A percentile compares a stretch with the other conserved stretches of the same genome.
These are phyloP conservation scores for Drosophila ochracea DNA, from an alignment of 2,888 invertebrate genomes.

Conservation along the genomic window DNA sequence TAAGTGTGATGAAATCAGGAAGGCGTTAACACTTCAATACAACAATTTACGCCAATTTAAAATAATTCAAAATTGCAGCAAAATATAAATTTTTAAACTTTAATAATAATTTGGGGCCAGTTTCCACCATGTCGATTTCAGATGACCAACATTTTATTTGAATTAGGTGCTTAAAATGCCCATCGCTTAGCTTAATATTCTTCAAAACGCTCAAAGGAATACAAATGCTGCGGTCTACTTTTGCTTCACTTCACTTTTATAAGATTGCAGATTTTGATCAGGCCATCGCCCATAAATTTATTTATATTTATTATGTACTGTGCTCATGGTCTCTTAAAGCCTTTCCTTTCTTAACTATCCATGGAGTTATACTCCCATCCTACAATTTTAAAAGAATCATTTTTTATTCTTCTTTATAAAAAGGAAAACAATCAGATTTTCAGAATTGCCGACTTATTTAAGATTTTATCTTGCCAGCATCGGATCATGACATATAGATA, in stretches of 20 bases:
- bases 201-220: neutral
- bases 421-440: rapidly evolving
- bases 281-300: too few relatives aligned
- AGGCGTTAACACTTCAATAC: neutral
- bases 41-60: neutral
- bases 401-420: neutral
- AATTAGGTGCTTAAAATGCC: too few relatives aligned
- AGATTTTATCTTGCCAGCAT: neutral
- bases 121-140: too few relatives aligned
- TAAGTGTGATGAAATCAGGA: neutral
- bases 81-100: neutral
- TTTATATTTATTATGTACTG: neutral
- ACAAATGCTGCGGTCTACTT: neutral
- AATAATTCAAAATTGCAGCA: neutral
- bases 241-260: neutral
- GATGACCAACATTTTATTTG: too few relatives aligned
- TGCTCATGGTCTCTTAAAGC: neutral
- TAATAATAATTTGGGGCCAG: neutral
- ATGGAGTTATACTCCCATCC: rapidly evolving
- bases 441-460: neutral
- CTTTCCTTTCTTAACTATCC: neutral
- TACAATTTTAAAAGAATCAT: neutral
- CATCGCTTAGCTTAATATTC: neutral
- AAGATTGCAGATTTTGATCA: neutral
- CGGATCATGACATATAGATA: too few relatives aligned